Percentiles rank a stretch among this genome's conserved stretches.
Evolutionary conservation across 2,113 vertebrate genomes (phyloP).

Genomic region (Syngnathus scovelli): DNA sequence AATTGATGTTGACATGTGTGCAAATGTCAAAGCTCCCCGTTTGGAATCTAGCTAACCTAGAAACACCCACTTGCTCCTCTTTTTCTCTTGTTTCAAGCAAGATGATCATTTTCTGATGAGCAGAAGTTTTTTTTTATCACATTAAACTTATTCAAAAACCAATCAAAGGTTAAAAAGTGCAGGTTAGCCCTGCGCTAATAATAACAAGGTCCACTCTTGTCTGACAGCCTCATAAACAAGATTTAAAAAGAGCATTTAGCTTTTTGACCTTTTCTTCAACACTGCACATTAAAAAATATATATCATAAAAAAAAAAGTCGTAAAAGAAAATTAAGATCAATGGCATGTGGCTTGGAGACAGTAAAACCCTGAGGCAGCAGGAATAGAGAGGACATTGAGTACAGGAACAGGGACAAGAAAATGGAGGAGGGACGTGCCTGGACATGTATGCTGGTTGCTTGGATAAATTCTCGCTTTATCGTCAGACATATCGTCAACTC

Average conservation of each 20-base stretch:
- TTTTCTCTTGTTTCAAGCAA: not conserved
- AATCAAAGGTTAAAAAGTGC: not conserved
- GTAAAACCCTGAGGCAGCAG: conserved; percentile 41
- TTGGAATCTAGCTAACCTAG: conserved; percentile 58
- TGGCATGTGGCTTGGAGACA: conserved; percentile 4
- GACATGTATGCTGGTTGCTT: conserved; percentile 29
- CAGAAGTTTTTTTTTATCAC: not conserved
- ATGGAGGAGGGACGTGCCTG: conserved; percentile 26
- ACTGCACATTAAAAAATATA: not conserved
- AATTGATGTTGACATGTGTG: conserved; percentile 6
- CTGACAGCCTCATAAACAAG: conserved; percentile 16
- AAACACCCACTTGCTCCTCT: conserved; percentile 18
- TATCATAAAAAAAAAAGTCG: not conserved
- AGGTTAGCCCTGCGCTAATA: not conserved
- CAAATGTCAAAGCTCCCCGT: conserved; percentile 20
- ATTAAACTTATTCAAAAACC: not conserved
- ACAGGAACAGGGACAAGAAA: conserved; percentile 31
- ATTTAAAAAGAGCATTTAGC: conserved; percentile 24
- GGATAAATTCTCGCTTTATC: conserved; percentile 43
- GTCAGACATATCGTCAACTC: conserved; percentile 30
- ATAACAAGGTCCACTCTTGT: not conserved
- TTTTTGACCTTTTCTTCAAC: not conserved
- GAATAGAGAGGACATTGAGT: conserved; percentile 33
- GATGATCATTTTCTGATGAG: not conserved
- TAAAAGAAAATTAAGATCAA: not conserved